Evolutionary conservation across 1,140 invertebrate species (phyloP).

Genomic region (Euwallacea similis): DNA sequence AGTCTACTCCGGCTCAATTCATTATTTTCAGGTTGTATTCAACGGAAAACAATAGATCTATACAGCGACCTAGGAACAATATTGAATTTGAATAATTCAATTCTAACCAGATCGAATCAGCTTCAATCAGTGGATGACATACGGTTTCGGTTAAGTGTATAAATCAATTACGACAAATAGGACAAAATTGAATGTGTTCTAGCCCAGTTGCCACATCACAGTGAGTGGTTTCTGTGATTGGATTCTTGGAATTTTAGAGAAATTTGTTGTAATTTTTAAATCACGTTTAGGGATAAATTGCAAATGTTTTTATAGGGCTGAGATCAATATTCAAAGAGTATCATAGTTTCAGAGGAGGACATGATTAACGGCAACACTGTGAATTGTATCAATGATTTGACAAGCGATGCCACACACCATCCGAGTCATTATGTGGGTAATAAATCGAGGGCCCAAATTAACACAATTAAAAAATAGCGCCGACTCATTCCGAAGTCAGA

Average conservation of each 20-base stretch:
- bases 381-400: conserved; percentile 35
- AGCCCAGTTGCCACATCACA: conserved; percentile 23
- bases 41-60: conserved; percentile 11
- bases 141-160: conserved; percentile 25
- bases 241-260: too few relatives aligned
- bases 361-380: conserved; percentile 24
- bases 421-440: conserved; percentile 43
- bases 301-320: neutral
- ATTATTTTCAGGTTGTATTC: conserved; percentile 6
- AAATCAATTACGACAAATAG: conserved; percentile 31
- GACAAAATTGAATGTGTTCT: conserved; percentile 19
- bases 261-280: too few relatives aligned
- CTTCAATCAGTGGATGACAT: conserved; percentile 29
- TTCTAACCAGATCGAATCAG: conserved; percentile 23
- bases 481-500: conserved; percentile 38
- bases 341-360: neutral
- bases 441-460: conserved; percentile 41
- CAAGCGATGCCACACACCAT: conserved; percentile 35
- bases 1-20: conserved; percentile 3
- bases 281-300: too few relatives aligned
- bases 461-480: conserved; percentile 43
- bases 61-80: conserved; percentile 16
- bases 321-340: neutral
- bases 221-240: neutral
- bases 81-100: conserved; percentile 33